Evolutionary conservation across 2,113 vertebrate genomes (phyloP).

Genomic region (Callorhinus ursinus): DNA sequence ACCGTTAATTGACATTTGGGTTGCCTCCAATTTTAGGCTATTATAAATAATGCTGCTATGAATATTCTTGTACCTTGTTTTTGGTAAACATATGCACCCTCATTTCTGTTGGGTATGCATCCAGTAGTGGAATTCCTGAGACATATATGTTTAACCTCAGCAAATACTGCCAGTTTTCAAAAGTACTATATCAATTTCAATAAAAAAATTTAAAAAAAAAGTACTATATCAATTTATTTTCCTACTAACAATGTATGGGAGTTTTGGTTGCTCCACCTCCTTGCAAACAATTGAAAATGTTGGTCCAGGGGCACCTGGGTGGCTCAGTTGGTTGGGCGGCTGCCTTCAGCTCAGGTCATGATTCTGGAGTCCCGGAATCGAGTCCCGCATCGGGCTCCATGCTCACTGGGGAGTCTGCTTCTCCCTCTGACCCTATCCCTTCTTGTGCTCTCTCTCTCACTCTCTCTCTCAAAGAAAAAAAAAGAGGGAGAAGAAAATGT

Average conservation of each 20-base stretch:
- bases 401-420: too few relatives aligned
- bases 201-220: too few relatives aligned
- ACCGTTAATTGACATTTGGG: not conserved
- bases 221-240: not conserved
- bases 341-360: too few relatives aligned
- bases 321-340: too few relatives aligned
- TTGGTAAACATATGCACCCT: not conserved
- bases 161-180: not conserved
- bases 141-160: not conserved
- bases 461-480: too few relatives aligned
- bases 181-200: not conserved
- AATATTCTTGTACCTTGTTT: not conserved
- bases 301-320: not conserved
- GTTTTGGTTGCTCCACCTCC: not conserved
- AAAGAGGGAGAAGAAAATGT: not conserved
- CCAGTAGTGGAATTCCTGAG: not conserved
- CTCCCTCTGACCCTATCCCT: too few relatives aligned
- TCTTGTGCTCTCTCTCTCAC: too few relatives aligned
- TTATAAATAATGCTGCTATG: not conserved
- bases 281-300: conserved; percentile 9
- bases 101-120: not conserved
- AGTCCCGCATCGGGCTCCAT: too few relatives aligned
- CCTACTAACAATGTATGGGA: not conserved
- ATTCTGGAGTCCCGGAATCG: too few relatives aligned
- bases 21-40: not conserved